Evolutionary conservation across 2,888 invertebrate species (phyloP), one percentile per base, ranked within the genome.

Genomic region (Drosophila differens): DNA sequence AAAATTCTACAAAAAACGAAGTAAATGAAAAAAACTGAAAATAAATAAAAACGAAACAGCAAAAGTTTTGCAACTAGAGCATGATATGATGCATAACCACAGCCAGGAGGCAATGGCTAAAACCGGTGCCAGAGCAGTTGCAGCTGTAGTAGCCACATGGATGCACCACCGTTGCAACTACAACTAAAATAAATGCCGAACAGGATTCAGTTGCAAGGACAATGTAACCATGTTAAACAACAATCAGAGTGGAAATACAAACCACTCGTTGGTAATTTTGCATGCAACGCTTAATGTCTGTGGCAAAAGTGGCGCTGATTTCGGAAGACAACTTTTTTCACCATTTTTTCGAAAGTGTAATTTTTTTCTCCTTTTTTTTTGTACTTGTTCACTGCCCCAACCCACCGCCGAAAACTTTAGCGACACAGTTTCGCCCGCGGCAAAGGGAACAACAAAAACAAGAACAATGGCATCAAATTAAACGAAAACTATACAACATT

Each of bases 201-300:
- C 75, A 57, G 74, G 73, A 85, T 85, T 76, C 84, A 85, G 82
- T 85, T 89, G 86, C 88, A 90, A 89, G 88, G 88, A 89, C 88
- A 90, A 86, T 87, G 79, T 83, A 88, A 83, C 85, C 87, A 83
- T 89, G 86, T 89, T 87, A 79, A 89, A 89, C 84, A 90, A 83
- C 90, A 91, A 91, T 90, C 87, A 89, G 85, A 90, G 85, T 91
- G 85, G 84, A 86, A 90, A 90, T 89, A 82, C 90, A 81, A 88
- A 91, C 85, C 89, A 89, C 88, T 89, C 79, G 89, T 73, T 90
- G 90, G 90, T 86, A 91, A 91, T 91, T 89, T 91, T 91, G 91
- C 91, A 91, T 91, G 91, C 90, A 91, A 83, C 85, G 87, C 87
- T 91, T 90, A 90, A 91, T 91, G 86, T 82, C 85, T 86, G 84